Evolutionary conservation across 2,113 vertebrate genomes (phyloP).

Genomic region (Xenus cinereus): DNA sequence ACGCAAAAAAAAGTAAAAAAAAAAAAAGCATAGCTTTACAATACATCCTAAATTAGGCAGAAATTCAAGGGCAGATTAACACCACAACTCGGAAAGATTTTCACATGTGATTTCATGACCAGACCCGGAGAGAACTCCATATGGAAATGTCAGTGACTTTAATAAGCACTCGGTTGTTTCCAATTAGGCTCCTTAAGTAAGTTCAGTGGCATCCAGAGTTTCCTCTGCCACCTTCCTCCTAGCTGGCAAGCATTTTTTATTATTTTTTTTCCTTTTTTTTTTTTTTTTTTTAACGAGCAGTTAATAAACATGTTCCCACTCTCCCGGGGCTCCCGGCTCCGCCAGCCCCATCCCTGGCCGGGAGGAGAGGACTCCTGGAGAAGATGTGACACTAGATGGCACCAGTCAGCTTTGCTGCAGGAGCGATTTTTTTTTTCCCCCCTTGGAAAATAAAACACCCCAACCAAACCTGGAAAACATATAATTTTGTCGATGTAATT

Average conservation of each 20-base stretch:
- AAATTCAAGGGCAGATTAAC: slow-evolving; percentile 47
- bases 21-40: not conserved
- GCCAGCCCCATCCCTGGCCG: not conserved
- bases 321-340: not conserved
- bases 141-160: slow-evolving; percentile 60
- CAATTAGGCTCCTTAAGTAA: slow-evolving; percentile 53
- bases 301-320: not conserved
- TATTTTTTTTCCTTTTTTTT: too few species aligned
- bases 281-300: not conserved
- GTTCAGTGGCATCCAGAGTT: slow-evolving; percentile 39
- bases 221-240: slow-evolving; percentile 21
- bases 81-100: slow-evolving; percentile 35
- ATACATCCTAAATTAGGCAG: slow-evolving; percentile 22
- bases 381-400: slow-evolving; percentile 25
- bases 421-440: not conserved
- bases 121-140: slow-evolving; percentile 13
- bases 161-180: slow-evolving; percentile 49
- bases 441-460: slow-evolving; percentile 63
- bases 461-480: slow-evolving; percentile 67
- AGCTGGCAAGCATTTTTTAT: not conserved
- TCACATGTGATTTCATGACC: slow-evolving; percentile 51
- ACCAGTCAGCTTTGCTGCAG: slow-evolving; percentile 1
- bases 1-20: too few species aligned
- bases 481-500: slow-evolving; percentile 62
- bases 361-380: not conserved